phyloP scores from a whole-genome alignment of 2,797 vertebrate genomes.

The Thunnus albacares region DNA sequence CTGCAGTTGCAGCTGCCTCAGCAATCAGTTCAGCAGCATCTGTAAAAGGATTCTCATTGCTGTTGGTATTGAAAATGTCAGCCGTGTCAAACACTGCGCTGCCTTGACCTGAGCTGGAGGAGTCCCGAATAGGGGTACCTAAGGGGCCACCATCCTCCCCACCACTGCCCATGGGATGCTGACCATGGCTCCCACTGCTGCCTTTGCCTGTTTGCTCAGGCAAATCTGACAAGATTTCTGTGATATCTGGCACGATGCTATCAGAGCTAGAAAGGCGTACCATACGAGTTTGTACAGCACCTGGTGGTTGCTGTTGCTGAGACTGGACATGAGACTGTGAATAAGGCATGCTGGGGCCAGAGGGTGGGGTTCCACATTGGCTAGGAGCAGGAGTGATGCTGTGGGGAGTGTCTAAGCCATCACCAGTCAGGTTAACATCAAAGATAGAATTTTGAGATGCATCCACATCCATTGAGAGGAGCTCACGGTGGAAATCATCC shows the following conservation, averaged over 20 bases:
- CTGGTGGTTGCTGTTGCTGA: constrained; percentile 86
- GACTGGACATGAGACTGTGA: constrained; percentile 83
- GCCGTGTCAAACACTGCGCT: constrained; percentile 95
- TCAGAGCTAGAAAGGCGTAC: constrained; percentile 97
- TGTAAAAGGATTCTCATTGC: constrained; percentile 95
- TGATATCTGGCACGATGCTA: constrained; percentile 96
- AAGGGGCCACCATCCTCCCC: constrained; percentile 87
- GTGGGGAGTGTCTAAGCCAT: constrained; percentile 96
- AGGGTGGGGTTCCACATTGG: constrained; percentile 96
- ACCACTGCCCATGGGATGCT: constrained; percentile 81
- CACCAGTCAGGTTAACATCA: constrained; percentile 95
- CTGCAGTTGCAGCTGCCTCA: constrained; percentile 90
- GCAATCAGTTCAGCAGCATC: constrained; percentile 96
- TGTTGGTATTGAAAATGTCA: constrained; percentile 95
- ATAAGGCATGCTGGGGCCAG: constrained; percentile 90
- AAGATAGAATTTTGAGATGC: constrained; percentile 96
- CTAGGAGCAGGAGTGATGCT: constrained; percentile 98
- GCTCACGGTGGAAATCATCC: constrained; percentile 98
- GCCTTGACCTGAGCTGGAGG: constrained; percentile 97
- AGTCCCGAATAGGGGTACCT: constrained; percentile 96
- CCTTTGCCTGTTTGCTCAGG: constrained; percentile 96
- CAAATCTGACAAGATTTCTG: constrained; percentile 97
- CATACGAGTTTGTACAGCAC: constrained; percentile 85
- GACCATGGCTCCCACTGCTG: constrained; percentile 79
- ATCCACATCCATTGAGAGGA: constrained; percentile 99